Conservation (phyloP, 2,113 vertebrate species). For the Spheniscus mendiculus region DNA sequence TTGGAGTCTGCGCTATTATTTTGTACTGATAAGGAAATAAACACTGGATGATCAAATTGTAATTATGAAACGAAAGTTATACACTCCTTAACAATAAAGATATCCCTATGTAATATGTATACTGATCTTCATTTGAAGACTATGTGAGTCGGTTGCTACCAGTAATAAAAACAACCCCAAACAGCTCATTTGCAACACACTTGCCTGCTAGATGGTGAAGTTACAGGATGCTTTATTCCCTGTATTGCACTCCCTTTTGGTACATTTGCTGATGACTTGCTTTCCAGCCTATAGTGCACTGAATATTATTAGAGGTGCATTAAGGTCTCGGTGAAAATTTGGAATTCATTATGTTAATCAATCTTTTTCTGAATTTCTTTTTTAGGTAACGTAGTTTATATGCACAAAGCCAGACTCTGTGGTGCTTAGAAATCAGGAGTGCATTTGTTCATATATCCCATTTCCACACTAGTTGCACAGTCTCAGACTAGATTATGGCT, state of each 20-base stretch:
- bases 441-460: not conserved
- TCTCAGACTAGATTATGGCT: slow-evolving; percentile 27
- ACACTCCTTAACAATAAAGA: not conserved
- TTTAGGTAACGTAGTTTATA: not conserved
- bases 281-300: not conserved
- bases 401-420: not conserved
- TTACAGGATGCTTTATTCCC: not conserved
- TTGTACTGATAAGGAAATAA: not conserved
- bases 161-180: not conserved
- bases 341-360: not conserved
- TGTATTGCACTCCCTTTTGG: not conserved
- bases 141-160: not conserved
- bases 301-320: not conserved
- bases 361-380: not conserved
- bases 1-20: not conserved
- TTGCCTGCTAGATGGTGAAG: not conserved
- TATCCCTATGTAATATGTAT: not conserved
- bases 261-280: not conserved
- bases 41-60: not conserved
- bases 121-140: not conserved
- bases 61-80: not conserved
- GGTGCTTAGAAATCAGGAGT: not conserved
- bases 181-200: not conserved
- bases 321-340: not conserved
- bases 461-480: not conserved